Evolutionary conservation across 2,113 vertebrate species (phyloP), one percentile per base, ranked within the genome.

Genomic region (Etheostoma spectabile): DNA sequence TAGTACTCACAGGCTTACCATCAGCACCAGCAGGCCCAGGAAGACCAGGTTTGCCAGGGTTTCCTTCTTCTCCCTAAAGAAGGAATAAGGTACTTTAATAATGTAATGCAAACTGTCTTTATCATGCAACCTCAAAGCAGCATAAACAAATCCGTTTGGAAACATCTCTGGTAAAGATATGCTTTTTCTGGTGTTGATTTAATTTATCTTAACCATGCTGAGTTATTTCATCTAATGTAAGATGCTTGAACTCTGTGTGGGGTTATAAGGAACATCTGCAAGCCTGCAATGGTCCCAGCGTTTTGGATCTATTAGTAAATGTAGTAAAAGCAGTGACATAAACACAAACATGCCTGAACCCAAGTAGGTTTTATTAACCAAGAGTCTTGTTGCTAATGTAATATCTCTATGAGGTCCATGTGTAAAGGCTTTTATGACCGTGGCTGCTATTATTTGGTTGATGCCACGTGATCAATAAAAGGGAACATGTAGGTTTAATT

Each of bases 1-100:
- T 95, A 97, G 98, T 99, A 99, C 98, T 99, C 98, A 99, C 98
- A 99, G 97, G 98, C 98, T 99, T 99, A 99, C 98, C 98, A 97
- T 99, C 98, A 97, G 97, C 97, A 97, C 98, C 98, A 95, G 95
- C 90, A 89, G 95, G 95, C 92, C 98, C 98, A 91, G 96, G 94
- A 88, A 95, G 95, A 80, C 98, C 97, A 75, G 94, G 92, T 75
- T 91, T 94, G 63, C 97, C 98, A 55, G 91, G 85, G 56, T 79
- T 94, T 83, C 98, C 98, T 89, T 90, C 83, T 48, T 97, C 97
- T 83, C 98, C 98, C 98, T 99, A 71, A 8, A 89, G 75, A 70
- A 76, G 68, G 64, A 78, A 83, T 49, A 2, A 51, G 0, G 11
- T 24, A 7, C 73, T 59, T 79, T 7, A 84, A 8, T 64, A 6